Conservation (phyloP, 2,888 invertebrate species). For the Coenonympha glycerion region DNA sequence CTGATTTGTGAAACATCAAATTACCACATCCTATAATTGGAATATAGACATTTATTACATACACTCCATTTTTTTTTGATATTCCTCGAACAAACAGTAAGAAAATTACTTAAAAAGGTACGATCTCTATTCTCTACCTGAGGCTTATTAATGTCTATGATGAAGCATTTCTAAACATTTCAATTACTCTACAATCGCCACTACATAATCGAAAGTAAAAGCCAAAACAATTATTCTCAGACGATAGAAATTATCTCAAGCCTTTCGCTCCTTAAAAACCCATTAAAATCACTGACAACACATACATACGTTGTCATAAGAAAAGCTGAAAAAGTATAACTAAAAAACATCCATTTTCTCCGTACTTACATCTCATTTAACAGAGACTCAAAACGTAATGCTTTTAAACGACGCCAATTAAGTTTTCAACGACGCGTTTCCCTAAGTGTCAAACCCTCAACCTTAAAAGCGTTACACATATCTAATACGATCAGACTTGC, state of each 20-base stretch:
- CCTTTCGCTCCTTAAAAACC: neutral
- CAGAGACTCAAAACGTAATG: constrained; percentile 10
- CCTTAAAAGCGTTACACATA: constrained; percentile 34
- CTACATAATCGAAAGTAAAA: neutral
- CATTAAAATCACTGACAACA: constrained; percentile 4
- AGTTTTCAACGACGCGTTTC: constrained; percentile 28
- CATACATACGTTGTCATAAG: neutral
- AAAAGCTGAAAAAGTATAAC: neutral
- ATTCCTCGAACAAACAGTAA: too few species aligned
- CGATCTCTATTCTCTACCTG: too few species aligned
- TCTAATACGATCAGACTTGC: constrained; percentile 35
- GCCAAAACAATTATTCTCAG: neutral
- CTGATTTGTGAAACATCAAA: too few species aligned
- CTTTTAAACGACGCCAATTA: constrained; percentile 28
- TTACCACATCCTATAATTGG: too few species aligned
- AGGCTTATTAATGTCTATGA: too few species aligned
- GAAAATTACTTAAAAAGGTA: too few species aligned
- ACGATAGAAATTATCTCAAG: constrained; percentile 1
- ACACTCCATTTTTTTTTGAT: too few species aligned
- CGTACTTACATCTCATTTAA: constrained; percentile 14
- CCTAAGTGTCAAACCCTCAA: constrained; percentile 31
- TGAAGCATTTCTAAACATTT: neutral
- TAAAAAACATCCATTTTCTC: neutral
- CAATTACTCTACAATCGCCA: neutral
- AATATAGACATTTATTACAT: too few species aligned